Evolutionary conservation across 2,888 invertebrate genomes (phyloP).

Genomic region (Caenorhabditis sp.): DNA sequence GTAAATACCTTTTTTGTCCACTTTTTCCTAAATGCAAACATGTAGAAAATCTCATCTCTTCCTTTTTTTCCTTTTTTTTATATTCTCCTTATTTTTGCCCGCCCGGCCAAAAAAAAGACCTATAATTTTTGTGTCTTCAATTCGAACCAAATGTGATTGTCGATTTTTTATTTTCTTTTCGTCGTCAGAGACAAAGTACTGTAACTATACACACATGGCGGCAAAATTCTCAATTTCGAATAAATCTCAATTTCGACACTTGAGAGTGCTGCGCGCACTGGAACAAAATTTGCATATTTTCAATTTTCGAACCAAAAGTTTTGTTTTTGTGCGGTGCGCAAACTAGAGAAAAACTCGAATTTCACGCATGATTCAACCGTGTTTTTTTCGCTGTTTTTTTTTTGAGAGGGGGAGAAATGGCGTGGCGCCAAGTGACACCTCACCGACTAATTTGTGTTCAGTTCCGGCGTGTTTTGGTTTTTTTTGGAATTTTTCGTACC

Average conservation of each 20-base stretch:
- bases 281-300: slow-evolving; percentile 1
- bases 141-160: background rate
- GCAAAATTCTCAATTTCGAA: background rate
- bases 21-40: background rate
- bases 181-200: background rate
- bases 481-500: too few relatives aligned
- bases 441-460: too few relatives aligned
- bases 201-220: too few relatives aligned
- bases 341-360: background rate
- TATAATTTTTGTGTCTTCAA: background rate
- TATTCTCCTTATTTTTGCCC: background rate
- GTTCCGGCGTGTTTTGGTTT: too few relatives aligned
- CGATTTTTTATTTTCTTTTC: too few relatives aligned
- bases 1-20: background rate
- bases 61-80: background rate
- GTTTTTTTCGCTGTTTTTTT: too few relatives aligned
- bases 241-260: background rate
- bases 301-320: background rate
- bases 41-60: background rate
- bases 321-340: too few relatives aligned
- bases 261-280: background rate
- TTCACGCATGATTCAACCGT: background rate
- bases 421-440: background rate
- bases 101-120: background rate
- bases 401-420: too few relatives aligned